A percentile compares a stretch with the other conserved stretches of the same genome.
These are phyloP conservation scores for Phrynocephalus versicolor DNA, from an alignment of 2,113 vertebrate species.

Conservation along the genomic window DNA sequence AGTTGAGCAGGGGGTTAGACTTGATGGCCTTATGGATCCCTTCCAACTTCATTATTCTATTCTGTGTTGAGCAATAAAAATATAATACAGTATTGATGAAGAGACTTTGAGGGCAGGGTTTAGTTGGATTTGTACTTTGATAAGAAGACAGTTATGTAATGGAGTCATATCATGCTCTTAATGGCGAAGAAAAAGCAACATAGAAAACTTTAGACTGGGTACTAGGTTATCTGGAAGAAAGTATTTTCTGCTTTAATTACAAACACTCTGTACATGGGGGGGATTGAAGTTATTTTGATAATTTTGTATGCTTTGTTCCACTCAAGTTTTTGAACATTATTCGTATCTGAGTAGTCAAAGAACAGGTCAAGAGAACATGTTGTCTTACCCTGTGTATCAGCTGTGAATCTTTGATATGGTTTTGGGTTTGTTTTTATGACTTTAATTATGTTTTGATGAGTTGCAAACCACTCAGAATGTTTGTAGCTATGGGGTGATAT, in stretches of 20 bases:
- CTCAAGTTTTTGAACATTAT: background rate
- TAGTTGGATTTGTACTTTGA: background rate
- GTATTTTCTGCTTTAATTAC: slow-evolving; percentile 12
- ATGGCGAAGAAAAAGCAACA: slow-evolving; percentile 8
- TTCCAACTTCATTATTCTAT: too few species aligned
- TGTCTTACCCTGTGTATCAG: background rate
- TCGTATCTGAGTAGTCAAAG: background rate
- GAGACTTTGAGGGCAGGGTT: background rate
- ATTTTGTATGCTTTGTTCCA: background rate
- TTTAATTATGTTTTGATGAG: too few species aligned
- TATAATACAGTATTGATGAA: slow-evolving; percentile 30
- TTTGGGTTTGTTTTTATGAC: too few species aligned
- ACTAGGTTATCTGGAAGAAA: background rate
- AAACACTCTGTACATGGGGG: background rate
- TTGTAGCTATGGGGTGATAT: too few species aligned
- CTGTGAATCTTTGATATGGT: too few species aligned
- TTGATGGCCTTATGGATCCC: too few species aligned
- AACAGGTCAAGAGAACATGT: too few species aligned
- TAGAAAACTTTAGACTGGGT: slow-evolving; percentile 16
- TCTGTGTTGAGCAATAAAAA: too few species aligned
- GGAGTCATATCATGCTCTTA: background rate
- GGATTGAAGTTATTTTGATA: background rate
- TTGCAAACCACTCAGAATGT: too few species aligned
- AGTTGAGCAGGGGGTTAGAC: too few species aligned
- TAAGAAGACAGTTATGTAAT: background rate